These are phyloP conservation scores for Lasioglossum vierecki DNA, from an alignment of 2,888 invertebrate genomes.

Conservation along the genomic window DNA sequence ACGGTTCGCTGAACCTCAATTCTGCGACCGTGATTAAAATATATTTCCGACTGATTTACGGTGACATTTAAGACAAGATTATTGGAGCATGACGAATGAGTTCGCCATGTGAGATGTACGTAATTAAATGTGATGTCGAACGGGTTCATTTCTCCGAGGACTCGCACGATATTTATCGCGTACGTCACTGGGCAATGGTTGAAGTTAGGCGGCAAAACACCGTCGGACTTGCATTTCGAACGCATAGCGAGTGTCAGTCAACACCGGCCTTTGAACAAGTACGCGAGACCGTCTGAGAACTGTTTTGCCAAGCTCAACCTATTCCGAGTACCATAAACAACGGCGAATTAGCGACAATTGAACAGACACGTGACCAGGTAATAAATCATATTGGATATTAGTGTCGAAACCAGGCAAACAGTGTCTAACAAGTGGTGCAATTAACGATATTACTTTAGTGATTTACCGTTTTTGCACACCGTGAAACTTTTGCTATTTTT, in stretches of 20 bases:
- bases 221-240: constrained; percentile 35
- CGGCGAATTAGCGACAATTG: not conserved
- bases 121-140: not conserved
- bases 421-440: not conserved
- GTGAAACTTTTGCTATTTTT: not conserved
- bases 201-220: constrained; percentile 17
- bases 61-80: not conserved
- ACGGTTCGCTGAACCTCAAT: not conserved
- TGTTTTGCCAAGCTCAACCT: not conserved
- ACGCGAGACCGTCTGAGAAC: constrained; percentile 19
- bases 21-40: not conserved
- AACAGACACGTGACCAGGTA: not conserved
- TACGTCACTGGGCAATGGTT: constrained; percentile 29
- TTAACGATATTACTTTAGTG: not conserved
- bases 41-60: not conserved
- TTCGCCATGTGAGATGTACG: not conserved
- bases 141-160: not conserved
- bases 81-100: not conserved
- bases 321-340: not conserved
- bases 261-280: constrained; percentile 32
- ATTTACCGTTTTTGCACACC: too few relatives aligned
- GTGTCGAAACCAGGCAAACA: not conserved
- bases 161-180: not conserved
- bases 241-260: constrained; percentile 19
- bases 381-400: not conserved